Base-by-base conservation (phyloP, 2,888 invertebrate genomes). In the Leptopilina drosophilae region DNA sequence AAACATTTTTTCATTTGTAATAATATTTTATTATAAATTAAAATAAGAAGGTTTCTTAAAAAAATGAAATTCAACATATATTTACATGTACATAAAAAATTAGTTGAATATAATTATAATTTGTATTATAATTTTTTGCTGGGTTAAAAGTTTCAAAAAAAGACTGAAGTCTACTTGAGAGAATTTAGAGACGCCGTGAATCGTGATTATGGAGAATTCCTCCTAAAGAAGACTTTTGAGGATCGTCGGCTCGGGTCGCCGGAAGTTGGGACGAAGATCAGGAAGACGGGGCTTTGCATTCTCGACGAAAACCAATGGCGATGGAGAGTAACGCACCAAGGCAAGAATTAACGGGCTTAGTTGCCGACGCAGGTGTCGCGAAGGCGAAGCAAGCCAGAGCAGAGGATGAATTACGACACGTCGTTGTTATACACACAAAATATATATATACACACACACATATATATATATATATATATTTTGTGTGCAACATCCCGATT, bases 401-500 rank as follows among this genome's bases (percentile, higher is more conserved):
- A 81, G 11, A 49, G 85, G 85, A 90, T 91, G 91, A 91, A 88
- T 90, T 91, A 91, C 90, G 89, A 82, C 87, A 85, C 87, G 88
- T 87, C 85, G 90, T 88, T 87, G 87, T 88, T 62, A 62, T 49
- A 49, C 42, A 42, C 42, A 42, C 8, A 42, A 1, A 33, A 33
- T 5, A 46, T 46, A 46, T 46, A 46, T 46, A 46, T 46, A 46
- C 6, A 46, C 6, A 46, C 9, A 46, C 7, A 46, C 1, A 46
- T 7, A 46, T 7, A 20, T 20, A 20, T n/a, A n/a, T n/a, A n/a
- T n/a, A 49, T 49, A 49, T 49, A 49, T 90, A 91, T 91, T 91
- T 91, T 91, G 91, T 89, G 89, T 89, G 91, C 90, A 91, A 91
- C 91, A 91, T 91, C 91, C 91, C 89, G 91, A 91, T 91, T 91